Conservation (phyloP, 2,888 invertebrate species). For the Fragum sueziense region DNA sequence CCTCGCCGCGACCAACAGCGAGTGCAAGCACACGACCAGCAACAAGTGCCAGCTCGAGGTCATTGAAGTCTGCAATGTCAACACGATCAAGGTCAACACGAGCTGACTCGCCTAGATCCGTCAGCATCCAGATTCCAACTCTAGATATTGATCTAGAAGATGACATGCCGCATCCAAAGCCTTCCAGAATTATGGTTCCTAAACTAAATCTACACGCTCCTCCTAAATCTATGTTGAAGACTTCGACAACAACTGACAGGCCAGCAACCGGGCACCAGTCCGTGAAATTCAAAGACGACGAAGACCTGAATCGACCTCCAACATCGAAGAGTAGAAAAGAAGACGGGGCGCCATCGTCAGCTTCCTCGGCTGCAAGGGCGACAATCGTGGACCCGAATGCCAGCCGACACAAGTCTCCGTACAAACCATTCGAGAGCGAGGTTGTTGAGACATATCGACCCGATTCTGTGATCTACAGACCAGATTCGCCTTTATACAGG, state of each 20-base stretch:
- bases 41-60: neutral
- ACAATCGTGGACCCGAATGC: conserved; percentile 39
- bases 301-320: conserved; percentile 27
- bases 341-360: conserved; percentile 16
- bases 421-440: conserved; percentile 16
- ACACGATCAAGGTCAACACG: neutral
- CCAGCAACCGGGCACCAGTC: conserved; percentile 42
- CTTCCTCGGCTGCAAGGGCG: conserved; percentile 33
- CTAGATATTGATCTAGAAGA: neutral
- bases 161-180: conserved; percentile 40
- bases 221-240: conserved; percentile 30
- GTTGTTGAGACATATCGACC: conserved; percentile 38
- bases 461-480: neutral
- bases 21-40: conserved; percentile 11
- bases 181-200: conserved; percentile 40
- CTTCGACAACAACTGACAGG: neutral
- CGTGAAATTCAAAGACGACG: conserved; percentile 44
- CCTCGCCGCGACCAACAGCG: conserved; percentile 7
- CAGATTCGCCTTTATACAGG: neutral
- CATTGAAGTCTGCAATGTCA: neutral
- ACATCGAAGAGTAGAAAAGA: conserved; percentile 22
- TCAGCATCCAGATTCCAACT: conserved; percentile 7
- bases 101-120: neutral
- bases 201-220: conserved; percentile 16
- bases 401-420: conserved; percentile 25